Conservation (phyloP, 2,888 invertebrate species). For the Euspilapteryx auroguttella region DNA sequence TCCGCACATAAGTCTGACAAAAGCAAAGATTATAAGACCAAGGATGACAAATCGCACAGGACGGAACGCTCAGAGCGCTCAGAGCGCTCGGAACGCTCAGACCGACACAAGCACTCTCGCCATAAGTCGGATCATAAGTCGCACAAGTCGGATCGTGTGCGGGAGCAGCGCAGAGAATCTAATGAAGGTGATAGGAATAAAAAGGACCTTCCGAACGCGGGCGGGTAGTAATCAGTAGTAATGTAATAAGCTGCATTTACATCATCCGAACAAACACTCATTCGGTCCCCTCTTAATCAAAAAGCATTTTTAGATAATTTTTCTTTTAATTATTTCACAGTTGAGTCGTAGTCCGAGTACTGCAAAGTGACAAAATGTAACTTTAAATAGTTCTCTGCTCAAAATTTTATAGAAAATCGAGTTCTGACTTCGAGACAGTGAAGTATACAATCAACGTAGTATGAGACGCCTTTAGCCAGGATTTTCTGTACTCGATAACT, state of each 20-base stretch:
- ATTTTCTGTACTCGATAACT: too few species aligned
- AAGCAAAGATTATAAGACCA: background rate
- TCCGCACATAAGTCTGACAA: constrained; percentile 8
- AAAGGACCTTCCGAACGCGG: constrained; percentile 12
- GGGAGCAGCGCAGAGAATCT: constrained; percentile 31
- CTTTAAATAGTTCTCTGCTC: too few species aligned
- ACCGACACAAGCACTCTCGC: constrained; percentile 17
- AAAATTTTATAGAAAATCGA: too few species aligned
- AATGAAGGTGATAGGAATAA: constrained; percentile 20
- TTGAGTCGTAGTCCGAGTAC: too few species aligned
- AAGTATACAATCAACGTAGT: too few species aligned
- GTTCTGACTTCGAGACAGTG: too few species aligned
- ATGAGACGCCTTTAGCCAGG: too few species aligned
- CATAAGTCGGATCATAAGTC: constrained; percentile 25
- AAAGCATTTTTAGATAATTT: too few species aligned
- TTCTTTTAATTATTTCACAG: too few species aligned
- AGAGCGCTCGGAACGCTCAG: constrained; percentile 35
- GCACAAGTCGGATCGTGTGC: constrained; percentile 23
- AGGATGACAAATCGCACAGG: constrained; percentile 7
- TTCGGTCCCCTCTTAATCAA: too few species aligned
- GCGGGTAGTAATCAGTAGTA: constrained; percentile 10
- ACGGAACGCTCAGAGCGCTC: constrained; percentile 17
- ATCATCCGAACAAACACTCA: background rate
- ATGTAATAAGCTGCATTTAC: constrained; percentile 4
- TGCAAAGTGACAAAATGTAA: too few species aligned